Evolutionary conservation across 1,140 invertebrate genomes (phyloP), one percentile per base, ranked within the genome.

Genomic region (Melipona quadrifasciata): DNA sequence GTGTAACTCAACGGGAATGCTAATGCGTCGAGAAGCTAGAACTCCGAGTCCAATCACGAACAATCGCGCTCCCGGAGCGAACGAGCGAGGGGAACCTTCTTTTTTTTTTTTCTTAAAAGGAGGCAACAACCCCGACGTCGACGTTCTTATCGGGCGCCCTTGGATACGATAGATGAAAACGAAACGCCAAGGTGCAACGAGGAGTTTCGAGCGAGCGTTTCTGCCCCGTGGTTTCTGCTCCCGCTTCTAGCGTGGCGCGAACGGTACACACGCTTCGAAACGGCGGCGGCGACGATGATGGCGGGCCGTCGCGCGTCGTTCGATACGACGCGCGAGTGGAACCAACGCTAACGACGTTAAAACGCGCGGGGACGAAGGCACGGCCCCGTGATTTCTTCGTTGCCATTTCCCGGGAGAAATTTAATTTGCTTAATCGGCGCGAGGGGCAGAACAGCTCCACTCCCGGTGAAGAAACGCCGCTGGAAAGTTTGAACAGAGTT

Each of bases 341-440:
- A 77, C 77, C 80, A 64, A 80, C 80, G 58, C 79, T 90, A 90
- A 90, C 86, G 89, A 90, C 65, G 89, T 90, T 90, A 90, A 90
- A 90, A 88, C 88, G 84, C 67, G 68, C 77, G 71, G 83, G 82
- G 85, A 82, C 71, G 75, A 72, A 73, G 86, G 84, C 74, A 47
- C 81, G 55, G n/a, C 55, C 84, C 6, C 64, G 90, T 91, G 90
- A 91, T 91, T 91, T 91, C 90, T 91, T 91, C 90, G 90, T 86
- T 85, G 85, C 88, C 84, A 84, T 90, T 91, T 86, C 86, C 75
- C 84, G 51, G 82, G 84, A 82, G 90, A 91, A 91, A 91, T 91
- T 91, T 91, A 90, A 91, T 91, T 91, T 91, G 91, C 90, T 91
- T 91, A 91, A 91, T 91, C 91, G 91, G 85, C 57, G 85, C 53